Percentiles rank a stretch among this genome's conserved stretches.
Conservation (phyloP, 2,888 invertebrate genomes). For the Scaptodrosophila latifasciaeformis region DNA sequence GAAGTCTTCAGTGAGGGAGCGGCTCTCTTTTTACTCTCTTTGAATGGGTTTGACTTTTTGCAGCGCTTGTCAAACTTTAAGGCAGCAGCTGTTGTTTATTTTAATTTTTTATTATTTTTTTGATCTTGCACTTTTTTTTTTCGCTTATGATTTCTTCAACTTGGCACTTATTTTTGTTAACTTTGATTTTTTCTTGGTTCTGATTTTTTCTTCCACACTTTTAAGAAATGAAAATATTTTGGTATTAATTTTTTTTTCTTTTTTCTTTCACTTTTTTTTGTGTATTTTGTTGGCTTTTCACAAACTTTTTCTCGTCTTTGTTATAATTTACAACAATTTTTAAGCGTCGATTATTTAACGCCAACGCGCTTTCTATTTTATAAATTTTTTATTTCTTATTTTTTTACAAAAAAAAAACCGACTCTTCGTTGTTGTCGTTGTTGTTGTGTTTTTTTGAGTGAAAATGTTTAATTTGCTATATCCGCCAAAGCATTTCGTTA, state of each 20-base stretch:
- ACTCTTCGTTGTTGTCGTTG: conserved; percentile 10
- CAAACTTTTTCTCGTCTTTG: conserved; percentile 21
- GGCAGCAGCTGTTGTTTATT: conserved; percentile 55
- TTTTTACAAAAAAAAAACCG: too few species aligned
- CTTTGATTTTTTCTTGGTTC: conserved; percentile 17
- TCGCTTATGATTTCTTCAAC: not conserved
- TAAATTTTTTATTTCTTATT: conserved; percentile 25
- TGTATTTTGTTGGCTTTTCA: not conserved
- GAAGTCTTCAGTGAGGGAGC: conserved; percentile 5
- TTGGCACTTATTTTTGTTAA: not conserved
- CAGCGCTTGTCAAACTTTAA: conserved; percentile 43
- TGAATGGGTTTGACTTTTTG: conserved; percentile 21
- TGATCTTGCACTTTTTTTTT: conserved; percentile 7
- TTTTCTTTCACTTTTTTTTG: not conserved
- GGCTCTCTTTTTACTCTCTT: conserved; percentile 4
- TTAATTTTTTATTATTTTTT: conserved; percentile 12
- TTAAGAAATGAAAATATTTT: too few species aligned
- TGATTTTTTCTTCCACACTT: conserved; percentile 26
- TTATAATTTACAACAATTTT: conserved; percentile 4
- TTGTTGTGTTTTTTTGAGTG: conserved; percentile 9
- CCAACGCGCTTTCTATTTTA: conserved; percentile 51
- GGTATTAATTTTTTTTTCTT: not conserved
- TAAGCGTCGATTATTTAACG: conserved; percentile 38
- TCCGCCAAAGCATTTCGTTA: conserved; percentile 46
- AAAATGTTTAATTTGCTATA: conserved; percentile 53